These are phyloP conservation scores for Vombatus ursinus DNA, from an alignment of 2,113 vertebrate genomes.

Conservation along the genomic window DNA sequence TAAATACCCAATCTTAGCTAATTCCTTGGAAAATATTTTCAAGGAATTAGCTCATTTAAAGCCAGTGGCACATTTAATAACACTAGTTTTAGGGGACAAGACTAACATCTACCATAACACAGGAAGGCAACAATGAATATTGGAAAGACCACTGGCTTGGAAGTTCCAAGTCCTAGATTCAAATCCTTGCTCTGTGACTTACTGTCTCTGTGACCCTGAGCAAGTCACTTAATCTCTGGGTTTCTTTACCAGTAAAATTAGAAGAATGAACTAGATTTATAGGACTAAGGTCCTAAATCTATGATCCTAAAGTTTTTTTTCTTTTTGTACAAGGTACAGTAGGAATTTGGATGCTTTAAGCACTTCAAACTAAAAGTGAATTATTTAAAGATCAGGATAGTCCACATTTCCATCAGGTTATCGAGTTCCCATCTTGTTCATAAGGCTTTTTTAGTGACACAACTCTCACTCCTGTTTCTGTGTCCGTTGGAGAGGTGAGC, in stretches of 20 bases:
- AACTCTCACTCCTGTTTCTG: neutral
- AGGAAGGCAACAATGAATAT: neutral
- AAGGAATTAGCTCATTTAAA: neutral
- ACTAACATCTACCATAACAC: too few species aligned
- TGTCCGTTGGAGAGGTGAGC: neutral
- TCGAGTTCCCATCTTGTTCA: neutral
- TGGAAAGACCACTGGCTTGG: neutral
- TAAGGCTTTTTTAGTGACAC: neutral
- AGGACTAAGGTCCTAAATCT: neutral
- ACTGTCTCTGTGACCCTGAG: neutral
- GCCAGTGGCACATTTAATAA: fast-evolving
- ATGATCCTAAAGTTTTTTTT: neutral
- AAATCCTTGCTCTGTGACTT: neutral
- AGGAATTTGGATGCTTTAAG: neutral
- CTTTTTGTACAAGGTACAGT: neutral
- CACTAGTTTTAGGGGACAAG: neutral
- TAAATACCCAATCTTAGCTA: neutral
- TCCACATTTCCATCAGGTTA: neutral
- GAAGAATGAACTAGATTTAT: neutral
- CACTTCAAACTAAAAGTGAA: neutral
- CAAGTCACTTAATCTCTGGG: neutral
- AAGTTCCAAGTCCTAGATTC: neutral
- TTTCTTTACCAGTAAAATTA: neutral
- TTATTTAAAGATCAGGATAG: neutral
- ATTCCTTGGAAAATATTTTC: neutral